Evolutionary conservation across 2,797 vertebrate species (phyloP), one percentile per base, ranked within the genome.

Genomic region (Cirrhinus molitorella): DNA sequence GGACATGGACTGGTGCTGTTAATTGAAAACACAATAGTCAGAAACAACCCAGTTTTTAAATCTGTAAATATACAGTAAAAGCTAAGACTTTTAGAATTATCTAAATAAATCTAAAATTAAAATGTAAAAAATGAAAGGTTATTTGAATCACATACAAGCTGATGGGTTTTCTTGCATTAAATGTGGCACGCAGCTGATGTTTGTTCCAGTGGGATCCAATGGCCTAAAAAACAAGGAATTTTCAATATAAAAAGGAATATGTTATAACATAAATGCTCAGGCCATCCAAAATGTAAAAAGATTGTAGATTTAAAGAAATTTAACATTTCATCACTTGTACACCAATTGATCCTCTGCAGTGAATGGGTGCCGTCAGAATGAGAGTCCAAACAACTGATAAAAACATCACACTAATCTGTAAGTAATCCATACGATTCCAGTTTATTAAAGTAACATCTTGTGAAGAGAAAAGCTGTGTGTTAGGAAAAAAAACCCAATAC

Each of bases 181-280:
- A 87, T 88, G 94, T 92, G 4, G 53, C 72, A 85, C 92, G 91
- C 78, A 89, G 92, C 72, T 95, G 95, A 86, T 90, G 94, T 89
- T 89, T 93, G 86, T 92, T 93, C 94, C 95, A 96, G 47, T 94
- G 91, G 10, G 84, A 87, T 81, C 93, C 91, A 40, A 92, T 13
- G 85, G 91, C 87, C 94, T 96, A 83, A 63, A 40, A 91, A 91
- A 25, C 3, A 65, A 71, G 61, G 16, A 28, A 61, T 40, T 49
- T 0, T 55, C 21, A 74, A 1, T 73, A 43, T 43, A 43, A 17
- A 63, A 63, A 17, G 8, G 61, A 65, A 65, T 65, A 65, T 43
- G 28, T 65, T 34, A 7, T 17, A 31, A 28, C 40, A 43, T 9
- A 43, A 43, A 43, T 43, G 40, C 40, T 63, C 8, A 34, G 25